Conservation (phyloP, 2,888 invertebrate species). For the Fragum whitleyi region DNA sequence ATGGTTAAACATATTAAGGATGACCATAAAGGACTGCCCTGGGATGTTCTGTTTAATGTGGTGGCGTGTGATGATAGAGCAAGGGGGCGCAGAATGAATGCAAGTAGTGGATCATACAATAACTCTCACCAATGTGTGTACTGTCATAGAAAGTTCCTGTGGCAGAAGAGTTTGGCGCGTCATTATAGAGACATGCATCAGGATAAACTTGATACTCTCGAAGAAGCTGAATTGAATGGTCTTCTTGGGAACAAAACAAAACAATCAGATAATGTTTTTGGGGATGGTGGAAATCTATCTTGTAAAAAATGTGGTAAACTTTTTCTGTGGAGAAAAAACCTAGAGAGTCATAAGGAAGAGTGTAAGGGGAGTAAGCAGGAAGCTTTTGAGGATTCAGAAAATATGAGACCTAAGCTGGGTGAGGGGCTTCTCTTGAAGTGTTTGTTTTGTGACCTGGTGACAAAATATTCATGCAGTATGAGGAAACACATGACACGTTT, state of each 20-base stretch:
- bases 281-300: neutral
- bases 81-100: neutral
- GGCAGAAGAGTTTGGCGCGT: slow-evolving; percentile 46
- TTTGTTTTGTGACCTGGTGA: slow-evolving; percentile 37
- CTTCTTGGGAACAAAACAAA: slow-evolving; percentile 9
- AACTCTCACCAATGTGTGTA: slow-evolving; percentile 23
- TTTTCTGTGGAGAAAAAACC: slow-evolving; percentile 41
- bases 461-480: slow-evolving; percentile 47
- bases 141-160: slow-evolving; percentile 33
- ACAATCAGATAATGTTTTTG: slow-evolving; percentile 12
- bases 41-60: slow-evolving; percentile 15
- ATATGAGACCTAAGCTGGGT: neutral
- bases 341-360: slow-evolving; percentile 35
- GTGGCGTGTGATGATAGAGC: neutral
- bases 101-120: neutral
- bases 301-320: slow-evolving; percentile 44
- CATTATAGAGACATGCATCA: slow-evolving; percentile 42
- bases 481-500: slow-evolving; percentile 47
- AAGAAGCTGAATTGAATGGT: neutral
- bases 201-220: slow-evolving; percentile 15
- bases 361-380: slow-evolving; percentile 8
- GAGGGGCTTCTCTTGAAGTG: slow-evolving; percentile 26
- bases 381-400: neutral
- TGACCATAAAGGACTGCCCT: slow-evolving; percentile 31
- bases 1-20: slow-evolving; percentile 38